These are phyloP conservation scores for Andrena camellia DNA, from an alignment of 2,888 invertebrate species.

Conservation along the genomic window DNA sequence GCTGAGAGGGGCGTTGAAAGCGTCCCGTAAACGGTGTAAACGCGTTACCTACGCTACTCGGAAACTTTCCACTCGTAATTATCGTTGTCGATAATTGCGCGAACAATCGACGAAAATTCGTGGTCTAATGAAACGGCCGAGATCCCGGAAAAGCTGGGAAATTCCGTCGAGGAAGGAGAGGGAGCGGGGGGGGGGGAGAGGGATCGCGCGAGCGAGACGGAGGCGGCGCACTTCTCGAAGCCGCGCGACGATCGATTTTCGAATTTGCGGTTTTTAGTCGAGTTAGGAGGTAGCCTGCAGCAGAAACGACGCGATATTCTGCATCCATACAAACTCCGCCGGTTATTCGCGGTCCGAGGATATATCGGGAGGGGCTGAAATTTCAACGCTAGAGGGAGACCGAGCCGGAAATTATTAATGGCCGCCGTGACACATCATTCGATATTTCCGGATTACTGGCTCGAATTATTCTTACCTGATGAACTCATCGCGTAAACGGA, in stretches of 20 bases:
- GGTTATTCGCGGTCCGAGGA: background rate
- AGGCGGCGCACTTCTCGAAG: constrained; percentile 3
- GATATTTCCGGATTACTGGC: constrained; percentile 46
- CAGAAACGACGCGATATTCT: constrained; percentile 35
- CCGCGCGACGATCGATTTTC: constrained; percentile 56
- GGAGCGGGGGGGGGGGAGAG: too few relatives aligned
- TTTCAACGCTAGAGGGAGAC: constrained; percentile 11
- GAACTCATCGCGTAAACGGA: constrained; percentile 8
- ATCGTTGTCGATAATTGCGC: constrained; percentile 47
- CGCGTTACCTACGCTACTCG: background rate
- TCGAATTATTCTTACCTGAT: constrained; percentile 24
- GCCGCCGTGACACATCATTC: constrained; percentile 25
- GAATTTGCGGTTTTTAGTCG: constrained; percentile 60
- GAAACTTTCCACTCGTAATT: constrained; percentile 36
- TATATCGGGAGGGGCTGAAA: constrained; percentile 9
- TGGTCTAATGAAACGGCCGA: constrained; percentile 25
- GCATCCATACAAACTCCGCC: constrained; percentile 15
- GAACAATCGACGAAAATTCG: constrained; percentile 31
- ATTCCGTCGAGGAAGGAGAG: constrained; percentile 32
- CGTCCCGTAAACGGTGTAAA: constrained; percentile 2
- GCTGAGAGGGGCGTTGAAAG: background rate
- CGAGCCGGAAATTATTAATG: constrained; percentile 58
- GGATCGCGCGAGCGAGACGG: constrained; percentile 34
- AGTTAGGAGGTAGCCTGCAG: constrained; percentile 36
- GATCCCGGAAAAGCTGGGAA: background rate